These are phyloP conservation scores for Sclerodermus sp. DNA, from an alignment of 2,888 invertebrate genomes.

Conservation along the genomic window DNA sequence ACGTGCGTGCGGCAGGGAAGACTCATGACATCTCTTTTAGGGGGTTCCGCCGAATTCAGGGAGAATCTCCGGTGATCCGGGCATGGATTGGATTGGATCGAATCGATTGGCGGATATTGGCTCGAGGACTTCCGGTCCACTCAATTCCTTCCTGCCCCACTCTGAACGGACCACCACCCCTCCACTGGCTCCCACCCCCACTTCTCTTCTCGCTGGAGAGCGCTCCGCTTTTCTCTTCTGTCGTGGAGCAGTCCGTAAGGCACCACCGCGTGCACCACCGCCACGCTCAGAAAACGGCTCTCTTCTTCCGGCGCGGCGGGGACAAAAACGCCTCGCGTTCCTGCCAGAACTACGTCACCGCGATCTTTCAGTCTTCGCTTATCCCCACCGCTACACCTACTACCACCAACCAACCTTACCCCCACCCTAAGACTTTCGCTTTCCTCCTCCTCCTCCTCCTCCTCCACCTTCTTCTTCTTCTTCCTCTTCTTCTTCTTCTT, in stretches of 20 bases:
- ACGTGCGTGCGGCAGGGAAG: too few relatives aligned
- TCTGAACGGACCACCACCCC: background rate
- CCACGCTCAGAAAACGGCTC: constrained; percentile 16
- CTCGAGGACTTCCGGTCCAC: background rate
- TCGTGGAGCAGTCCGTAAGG: constrained; percentile 1
- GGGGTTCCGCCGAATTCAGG: too few relatives aligned
- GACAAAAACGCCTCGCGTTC: constrained; percentile 51
- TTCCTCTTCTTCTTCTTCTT: constrained; percentile 21
- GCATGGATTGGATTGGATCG: too few relatives aligned
- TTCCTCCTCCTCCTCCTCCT: too few relatives aligned
- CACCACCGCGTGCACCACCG: too few relatives aligned
- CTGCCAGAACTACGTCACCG: constrained; percentile 54
- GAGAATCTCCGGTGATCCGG: too few relatives aligned
- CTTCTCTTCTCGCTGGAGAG: constrained; percentile 20
- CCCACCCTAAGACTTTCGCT: constrained; percentile 32
- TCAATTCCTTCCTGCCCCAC: background rate
- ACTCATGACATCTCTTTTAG: too few relatives aligned
- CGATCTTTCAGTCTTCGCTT: constrained; percentile 47
- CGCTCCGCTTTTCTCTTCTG: constrained; percentile 24
- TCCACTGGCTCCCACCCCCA: too few relatives aligned
- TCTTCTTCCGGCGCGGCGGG: constrained; percentile 32
- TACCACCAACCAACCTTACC: constrained; percentile 33
- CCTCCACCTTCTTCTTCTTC: constrained; percentile 6
- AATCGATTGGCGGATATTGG: too few relatives aligned
- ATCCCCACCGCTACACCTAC: too few relatives aligned